Percentiles rank a stretch among this genome's conserved stretches.
Evolutionary conservation across 2,113 vertebrate species (phyloP).

Genomic region (Piliocolobus tephrosceles): DNA sequence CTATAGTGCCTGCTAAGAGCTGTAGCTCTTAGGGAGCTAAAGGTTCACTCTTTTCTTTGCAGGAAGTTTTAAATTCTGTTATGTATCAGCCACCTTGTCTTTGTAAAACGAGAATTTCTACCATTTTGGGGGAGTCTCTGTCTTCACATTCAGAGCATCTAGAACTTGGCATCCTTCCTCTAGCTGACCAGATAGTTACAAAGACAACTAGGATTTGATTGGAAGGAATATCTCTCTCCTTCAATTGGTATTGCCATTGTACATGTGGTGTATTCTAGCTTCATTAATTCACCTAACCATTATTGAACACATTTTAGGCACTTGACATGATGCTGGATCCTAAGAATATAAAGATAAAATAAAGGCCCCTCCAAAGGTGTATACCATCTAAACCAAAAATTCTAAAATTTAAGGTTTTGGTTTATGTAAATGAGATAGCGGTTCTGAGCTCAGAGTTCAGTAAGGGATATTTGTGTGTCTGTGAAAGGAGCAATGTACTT

Average conservation of each 20-base stretch:
- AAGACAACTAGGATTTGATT: background rate
- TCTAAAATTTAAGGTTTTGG: conserved; percentile 41
- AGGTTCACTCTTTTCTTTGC: conserved; percentile 23
- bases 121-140: background rate
- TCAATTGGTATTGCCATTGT: background rate
- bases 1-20: conserved; percentile 3
- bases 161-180: background rate
- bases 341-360: conserved; percentile 29
- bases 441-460: conserved; percentile 28
- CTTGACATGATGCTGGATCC: background rate
- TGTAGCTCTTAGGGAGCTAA: background rate
- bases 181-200: background rate
- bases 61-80: conserved; percentile 9
- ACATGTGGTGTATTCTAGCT: background rate
- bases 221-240: background rate
- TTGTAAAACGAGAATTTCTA: conserved; percentile 4
- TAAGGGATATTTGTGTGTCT: background rate
- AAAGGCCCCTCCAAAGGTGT: background rate
- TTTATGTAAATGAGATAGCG: conserved; percentile 49
- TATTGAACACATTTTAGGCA: conserved; percentile 36
- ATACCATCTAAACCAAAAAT: conserved; percentile 29
- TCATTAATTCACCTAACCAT: conserved; percentile 10
- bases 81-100: background rate
- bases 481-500: background rate
- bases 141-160: background rate